Evolutionary conservation across 2,797 vertebrate species (phyloP), one percentile per base, ranked within the genome.

Genomic region (Triplophysa bombifrons): DNA sequence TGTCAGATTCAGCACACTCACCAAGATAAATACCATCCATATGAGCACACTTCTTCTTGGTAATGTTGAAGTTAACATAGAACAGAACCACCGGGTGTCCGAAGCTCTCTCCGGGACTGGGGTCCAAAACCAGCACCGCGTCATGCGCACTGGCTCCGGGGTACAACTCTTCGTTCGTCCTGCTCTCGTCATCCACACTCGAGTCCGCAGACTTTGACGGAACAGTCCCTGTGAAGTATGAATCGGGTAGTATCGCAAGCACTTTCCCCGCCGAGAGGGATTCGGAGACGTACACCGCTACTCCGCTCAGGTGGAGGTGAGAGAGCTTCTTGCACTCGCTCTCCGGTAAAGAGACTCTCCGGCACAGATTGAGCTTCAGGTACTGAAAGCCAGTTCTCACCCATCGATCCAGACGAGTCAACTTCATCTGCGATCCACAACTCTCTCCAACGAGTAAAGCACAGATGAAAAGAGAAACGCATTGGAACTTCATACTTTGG

Each of bases 41-140:
- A 56, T 94, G 91, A 20, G 90, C 86, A 81, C 94, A 95, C 44
- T 89, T 91, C 80, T 93, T 94, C 86, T 94, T 94, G 0, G 93
- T 93, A 67, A 94, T 87, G 27, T 93, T 93, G 77, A 93, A 83
- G 56, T 95, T 93, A 65, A 94, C 86, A 8, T 94, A 94, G 86
- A 95, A 94, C 19, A 95, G 91, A 6, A 93, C 86, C 34, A 95
- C 88, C 0, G 93, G 92, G 83, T 95, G 94, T n/a, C 94, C 94
- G 44, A 95, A 95, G 88, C 90, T 94, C 82, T 94, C 90, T 16
- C 89, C 92, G 0, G 94, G 94, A 73, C 89, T 95, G 0, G 93
- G 94, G 83, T 95, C 94, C 71, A 95, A 84, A 51, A 94, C 90
- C 60, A 95, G 84, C 60, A 94, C 90, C 0, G 89, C 93, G 53